Conservation (phyloP, 2,888 invertebrate species). For the Rhabditoides inermis region DNA sequence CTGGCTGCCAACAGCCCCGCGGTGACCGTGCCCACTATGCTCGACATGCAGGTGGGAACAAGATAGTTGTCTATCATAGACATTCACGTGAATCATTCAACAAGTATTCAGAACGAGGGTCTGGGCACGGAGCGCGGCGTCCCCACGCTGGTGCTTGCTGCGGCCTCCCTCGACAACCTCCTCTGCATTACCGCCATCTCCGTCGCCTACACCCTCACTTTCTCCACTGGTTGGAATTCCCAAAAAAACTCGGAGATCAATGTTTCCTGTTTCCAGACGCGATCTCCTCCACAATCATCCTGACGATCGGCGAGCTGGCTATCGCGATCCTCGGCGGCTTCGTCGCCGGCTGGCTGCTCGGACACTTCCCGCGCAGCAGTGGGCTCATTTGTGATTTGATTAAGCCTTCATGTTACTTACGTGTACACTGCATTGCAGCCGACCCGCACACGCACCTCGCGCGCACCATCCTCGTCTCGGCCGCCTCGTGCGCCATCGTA, state of each 20-base stretch:
- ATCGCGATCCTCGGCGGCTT: no score
- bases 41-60: slow-evolving; percentile 10
- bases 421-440: no score
- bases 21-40: slow-evolving; percentile 27
- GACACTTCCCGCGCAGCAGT: slow-evolving; percentile 20
- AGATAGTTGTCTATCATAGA: no score
- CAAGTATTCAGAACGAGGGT: slow-evolving; percentile 22
- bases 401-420: no score
- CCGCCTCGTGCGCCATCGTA: slow-evolving; percentile 10
- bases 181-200: slow-evolving; percentile 26
- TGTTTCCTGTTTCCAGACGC: slow-evolving; percentile 1
- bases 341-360: slow-evolving; percentile 19
- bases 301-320: slow-evolving; percentile 7
- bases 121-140: no score
- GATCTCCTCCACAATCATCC: slow-evolving; percentile 2
- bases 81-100: slow-evolving; percentile 25
- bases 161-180: slow-evolving; percentile 31
- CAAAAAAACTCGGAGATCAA: slow-evolving; percentile 4
- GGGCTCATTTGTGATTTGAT: no score
- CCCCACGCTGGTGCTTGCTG: slow-evolving; percentile 33
- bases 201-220: slow-evolving; percentile 23
- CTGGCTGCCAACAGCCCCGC: slow-evolving; percentile 37
- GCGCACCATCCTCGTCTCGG: slow-evolving; percentile 18
- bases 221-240: no score
- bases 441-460: slow-evolving; percentile 18